Conservation (phyloP, 2,797 vertebrate genomes). For the Lophius americanus region DNA sequence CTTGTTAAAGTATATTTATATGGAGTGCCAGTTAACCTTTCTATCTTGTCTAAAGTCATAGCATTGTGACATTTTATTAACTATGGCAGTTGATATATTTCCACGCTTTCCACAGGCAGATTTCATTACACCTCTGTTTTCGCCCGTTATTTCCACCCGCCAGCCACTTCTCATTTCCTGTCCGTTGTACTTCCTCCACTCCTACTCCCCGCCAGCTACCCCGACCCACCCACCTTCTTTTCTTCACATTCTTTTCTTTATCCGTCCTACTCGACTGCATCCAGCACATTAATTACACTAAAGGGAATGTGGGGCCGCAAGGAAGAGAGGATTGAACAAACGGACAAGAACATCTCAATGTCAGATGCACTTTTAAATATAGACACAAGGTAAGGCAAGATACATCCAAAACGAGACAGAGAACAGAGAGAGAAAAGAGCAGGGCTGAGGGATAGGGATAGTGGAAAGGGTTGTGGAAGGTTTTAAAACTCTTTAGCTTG, state of each 20-base stretch:
- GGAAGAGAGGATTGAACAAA: conserved; percentile 13
- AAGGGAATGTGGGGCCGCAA: conserved; percentile 22
- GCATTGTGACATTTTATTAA: conserved; percentile 76
- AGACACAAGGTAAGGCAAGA: conserved; percentile 19
- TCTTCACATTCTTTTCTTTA: conserved; percentile 9
- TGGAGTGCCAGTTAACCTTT: conserved; percentile 78
- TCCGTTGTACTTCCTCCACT: conserved; percentile 38
- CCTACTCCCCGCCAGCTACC: conserved; percentile 7
- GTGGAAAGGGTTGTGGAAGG: neutral
- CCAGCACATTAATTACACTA: conserved; percentile 44
- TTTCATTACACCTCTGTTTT: conserved; percentile 66
- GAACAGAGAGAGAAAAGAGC: conserved; percentile 34
- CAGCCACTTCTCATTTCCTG: conserved; percentile 17
- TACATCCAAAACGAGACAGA: conserved; percentile 10
- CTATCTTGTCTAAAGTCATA: conserved; percentile 62
- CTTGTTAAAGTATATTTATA: conserved; percentile 68
- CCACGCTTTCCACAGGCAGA: conserved; percentile 69
- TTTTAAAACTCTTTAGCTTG: conserved; percentile 25
- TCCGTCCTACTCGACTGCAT: conserved; percentile 22
- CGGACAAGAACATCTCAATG: conserved; percentile 22
- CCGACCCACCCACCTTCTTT: neutral
- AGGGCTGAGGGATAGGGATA: conserved; percentile 6
- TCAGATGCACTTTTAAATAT: conserved; percentile 29
- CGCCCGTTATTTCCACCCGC: conserved; percentile 25
- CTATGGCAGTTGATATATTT: conserved; percentile 80